These are phyloP conservation scores for Hydrophis major DNA, from an alignment of 2,797 vertebrate genomes.

Conservation along the genomic window DNA sequence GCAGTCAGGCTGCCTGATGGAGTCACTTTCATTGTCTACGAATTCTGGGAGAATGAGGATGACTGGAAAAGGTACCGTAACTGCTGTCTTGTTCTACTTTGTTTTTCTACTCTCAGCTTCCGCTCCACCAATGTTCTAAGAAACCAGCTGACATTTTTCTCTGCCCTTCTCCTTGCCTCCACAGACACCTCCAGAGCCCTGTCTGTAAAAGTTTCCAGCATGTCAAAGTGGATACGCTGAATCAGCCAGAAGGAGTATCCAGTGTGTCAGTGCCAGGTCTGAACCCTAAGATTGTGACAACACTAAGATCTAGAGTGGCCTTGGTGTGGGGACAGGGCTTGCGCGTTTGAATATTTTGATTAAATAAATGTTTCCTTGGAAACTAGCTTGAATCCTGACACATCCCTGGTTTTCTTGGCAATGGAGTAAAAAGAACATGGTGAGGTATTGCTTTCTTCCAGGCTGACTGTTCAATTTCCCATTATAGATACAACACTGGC, in stretches of 20 bases:
- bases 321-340: neutral
- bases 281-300: neutral
- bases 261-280: slow-evolving; percentile 90
- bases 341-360: neutral
- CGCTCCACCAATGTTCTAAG: neutral
- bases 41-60: slow-evolving; percentile 96
- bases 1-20: slow-evolving; percentile 87
- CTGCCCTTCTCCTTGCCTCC: fast-evolving
- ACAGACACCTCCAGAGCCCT: slow-evolving; percentile 88
- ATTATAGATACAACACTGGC: neutral
- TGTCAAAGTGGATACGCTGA: slow-evolving; percentile 92
- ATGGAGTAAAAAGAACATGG: neutral
- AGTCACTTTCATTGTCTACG: slow-evolving; percentile 90
- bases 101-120: neutral
- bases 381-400: neutral
- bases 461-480: neutral
- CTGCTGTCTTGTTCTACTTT: neutral
- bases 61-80: slow-evolving; percentile 89
- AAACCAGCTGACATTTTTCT: neutral
- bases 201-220: slow-evolving; percentile 92
- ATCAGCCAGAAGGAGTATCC: slow-evolving; percentile 87
- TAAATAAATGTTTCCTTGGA: neutral
- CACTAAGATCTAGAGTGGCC: too few relatives aligned
- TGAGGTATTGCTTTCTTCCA: neutral
- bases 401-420: neutral